A percentile compares a stretch with the other conserved stretches of the same genome.
These are phyloP conservation scores for Dryoscopus gambensis DNA, from an alignment of 2,113 vertebrate genomes.

Conservation along the genomic window DNA sequence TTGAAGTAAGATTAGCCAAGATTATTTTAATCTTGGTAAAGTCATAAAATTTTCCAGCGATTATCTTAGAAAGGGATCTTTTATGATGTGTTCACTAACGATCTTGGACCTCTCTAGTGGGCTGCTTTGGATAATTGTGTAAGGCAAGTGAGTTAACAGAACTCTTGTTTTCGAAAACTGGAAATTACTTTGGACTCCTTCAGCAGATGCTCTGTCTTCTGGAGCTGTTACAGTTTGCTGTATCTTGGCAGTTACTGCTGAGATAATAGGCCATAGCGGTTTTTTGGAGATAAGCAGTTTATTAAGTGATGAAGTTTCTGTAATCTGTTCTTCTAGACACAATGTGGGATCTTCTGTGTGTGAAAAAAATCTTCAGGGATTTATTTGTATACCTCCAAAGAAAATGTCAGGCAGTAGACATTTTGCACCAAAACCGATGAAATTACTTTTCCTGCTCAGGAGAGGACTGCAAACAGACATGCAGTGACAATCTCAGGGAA, in stretches of 20 bases:
- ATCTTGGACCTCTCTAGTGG: background rate
- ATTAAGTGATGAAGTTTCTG: background rate
- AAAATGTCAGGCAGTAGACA: background rate
- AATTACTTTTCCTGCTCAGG: background rate
- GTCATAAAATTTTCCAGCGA: background rate
- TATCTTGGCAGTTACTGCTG: background rate
- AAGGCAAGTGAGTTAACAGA: background rate
- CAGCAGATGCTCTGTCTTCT: background rate
- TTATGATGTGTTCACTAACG: background rate
- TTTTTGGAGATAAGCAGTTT: background rate
- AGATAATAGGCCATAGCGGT: background rate
- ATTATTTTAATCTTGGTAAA: background rate
- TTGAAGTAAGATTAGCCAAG: background rate
- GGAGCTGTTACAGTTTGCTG: background rate
- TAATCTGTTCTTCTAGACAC: background rate
- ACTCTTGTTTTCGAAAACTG: background rate
- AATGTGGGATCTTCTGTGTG: background rate
- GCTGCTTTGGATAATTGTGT: background rate
- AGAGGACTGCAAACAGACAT: background rate
- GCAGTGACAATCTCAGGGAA: rapidly evolving
- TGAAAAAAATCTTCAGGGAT: background rate
- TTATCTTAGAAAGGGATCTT: background rate
- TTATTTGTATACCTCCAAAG: background rate
- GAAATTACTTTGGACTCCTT: background rate
- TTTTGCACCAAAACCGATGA: background rate